phyloP scores from a whole-genome alignment of 2,888 invertebrate genomes.

The Bruchidius siliquastri region DNA sequence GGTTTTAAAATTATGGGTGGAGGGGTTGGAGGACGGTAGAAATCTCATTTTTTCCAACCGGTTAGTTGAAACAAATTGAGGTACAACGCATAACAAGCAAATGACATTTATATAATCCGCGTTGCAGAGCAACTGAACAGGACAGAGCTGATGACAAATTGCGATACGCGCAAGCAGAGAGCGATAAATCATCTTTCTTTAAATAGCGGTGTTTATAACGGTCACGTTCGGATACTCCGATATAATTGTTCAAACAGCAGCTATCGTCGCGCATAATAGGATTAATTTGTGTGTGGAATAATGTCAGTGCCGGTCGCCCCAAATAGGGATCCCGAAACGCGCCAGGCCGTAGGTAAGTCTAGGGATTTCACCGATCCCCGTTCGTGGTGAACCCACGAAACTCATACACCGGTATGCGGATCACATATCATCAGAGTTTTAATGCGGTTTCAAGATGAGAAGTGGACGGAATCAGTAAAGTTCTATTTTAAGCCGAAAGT shows the following conservation, averaged over 20 bases:
- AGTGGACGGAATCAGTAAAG: no score
- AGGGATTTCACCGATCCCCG: slow-evolving; percentile 11
- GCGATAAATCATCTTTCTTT: slow-evolving; percentile 36
- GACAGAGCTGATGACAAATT: slow-evolving; percentile 29
- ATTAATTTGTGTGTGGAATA: slow-evolving; percentile 40
- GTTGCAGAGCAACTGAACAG: slow-evolving; percentile 1
- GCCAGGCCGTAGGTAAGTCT: slow-evolving; percentile 19
- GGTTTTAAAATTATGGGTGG: no score
- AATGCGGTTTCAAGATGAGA: no score
- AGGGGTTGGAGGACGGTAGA: no score
- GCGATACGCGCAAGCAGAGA: slow-evolving; percentile 13
- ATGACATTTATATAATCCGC: slow-evolving; percentile 1
- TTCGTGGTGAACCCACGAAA: no score
- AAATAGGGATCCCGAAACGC: not conserved
- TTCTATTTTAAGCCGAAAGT: no score
- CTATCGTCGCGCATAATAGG: slow-evolving; percentile 31
- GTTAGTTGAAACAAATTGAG: not conserved
- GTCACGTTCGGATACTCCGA: slow-evolving; percentile 30
- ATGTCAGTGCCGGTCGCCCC: slow-evolving; percentile 20
- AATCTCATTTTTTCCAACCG: not conserved
- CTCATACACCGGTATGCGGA: no score
- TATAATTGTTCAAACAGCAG: slow-evolving; percentile 38
- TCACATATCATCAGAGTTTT: no score
- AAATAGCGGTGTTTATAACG: slow-evolving; percentile 41
- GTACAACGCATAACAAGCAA: not conserved